Evolutionary conservation across 2,888 invertebrate genomes (phyloP), one percentile per base, ranked within the genome.

Genomic region (Plebejus argus): DNA sequence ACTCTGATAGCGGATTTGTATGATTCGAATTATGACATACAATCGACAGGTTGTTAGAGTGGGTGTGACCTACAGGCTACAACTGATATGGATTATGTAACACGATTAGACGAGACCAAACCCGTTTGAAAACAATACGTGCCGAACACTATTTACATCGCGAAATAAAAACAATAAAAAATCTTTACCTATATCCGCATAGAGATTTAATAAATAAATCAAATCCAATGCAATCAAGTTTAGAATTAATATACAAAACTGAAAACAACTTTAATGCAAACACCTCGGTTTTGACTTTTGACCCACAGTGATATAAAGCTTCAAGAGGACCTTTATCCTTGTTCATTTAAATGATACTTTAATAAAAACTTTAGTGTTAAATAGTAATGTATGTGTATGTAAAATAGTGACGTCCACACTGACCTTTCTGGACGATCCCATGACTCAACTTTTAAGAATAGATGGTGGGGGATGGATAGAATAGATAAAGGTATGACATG

Each of bases 351-450:
- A 10, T 70, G 4, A 33, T 18, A 33, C 3, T 18, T 15, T 15
- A 33, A 70, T 12, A 18, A 35, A 70, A 35, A 70, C 8, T 18
- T 70, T 5, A 45, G 45, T 45, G 45, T 45, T 3, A 45, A 45
- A 45, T 45, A 45, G 45, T 45, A 45, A n/a, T n/a, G n/a, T n/a
- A n/a, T n/a, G n/a, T n/a, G 45, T 12, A 45, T 45, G 45, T 45
- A 45, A 10, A 45, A 45, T 35, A 70, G 71, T 77, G 76, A 77
- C 79, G 70, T 76, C 71, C 33, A 56, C 70, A 70, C 78, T 80
- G 78, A 35, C 61, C 61, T 20, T 58, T 56, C 1, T 56, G 15
- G 56, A 56, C 15, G n/a, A 56, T n/a, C 56, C 15, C 18, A 18
- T 56, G 15, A 49, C 49, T 5, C 49, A 3, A 49, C 12, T 49